phyloP scores from a whole-genome alignment of 2,888 invertebrate genomes.

The Anarsia innoxiella region DNA sequence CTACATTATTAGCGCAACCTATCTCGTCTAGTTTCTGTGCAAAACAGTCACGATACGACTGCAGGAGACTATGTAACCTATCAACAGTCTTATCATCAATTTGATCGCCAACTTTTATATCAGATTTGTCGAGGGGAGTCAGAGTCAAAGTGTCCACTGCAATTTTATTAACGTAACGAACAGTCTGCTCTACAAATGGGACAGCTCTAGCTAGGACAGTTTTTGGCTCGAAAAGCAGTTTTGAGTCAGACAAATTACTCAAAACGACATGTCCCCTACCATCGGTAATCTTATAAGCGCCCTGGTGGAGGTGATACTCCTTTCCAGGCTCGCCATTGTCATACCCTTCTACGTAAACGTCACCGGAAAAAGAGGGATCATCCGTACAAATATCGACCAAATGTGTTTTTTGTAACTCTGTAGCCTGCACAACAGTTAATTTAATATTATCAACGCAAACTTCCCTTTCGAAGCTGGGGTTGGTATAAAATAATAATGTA shows the following conservation, averaged over 20 bases:
- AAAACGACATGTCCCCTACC: constrained; percentile 15
- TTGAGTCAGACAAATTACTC: constrained; percentile 1
- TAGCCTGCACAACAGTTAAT: too few species aligned
- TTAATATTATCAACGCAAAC: too few species aligned
- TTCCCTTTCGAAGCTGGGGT: too few species aligned
- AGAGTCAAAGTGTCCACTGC: not conserved
- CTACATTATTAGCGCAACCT: constrained; percentile 12
- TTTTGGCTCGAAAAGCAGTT: not conserved
- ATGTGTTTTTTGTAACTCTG: constrained; percentile 3
- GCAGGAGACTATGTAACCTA: not conserved
- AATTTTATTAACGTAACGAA: not conserved
- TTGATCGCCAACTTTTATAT: not conserved
- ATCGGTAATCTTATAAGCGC: constrained; percentile 12
- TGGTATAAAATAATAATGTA: not conserved
- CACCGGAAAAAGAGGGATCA: constrained; percentile 12
- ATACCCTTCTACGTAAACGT: constrained; percentile 16
- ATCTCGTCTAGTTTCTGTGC: constrained; percentile 14
- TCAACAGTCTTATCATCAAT: not conserved
- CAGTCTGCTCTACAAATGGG: not conserved
- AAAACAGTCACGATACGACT: constrained; percentile 7
- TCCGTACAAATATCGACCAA: constrained; percentile 3
- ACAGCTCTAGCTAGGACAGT: not conserved
- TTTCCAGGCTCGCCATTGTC: constrained; percentile 11
- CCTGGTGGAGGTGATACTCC: constrained; percentile 16
- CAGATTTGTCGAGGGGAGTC: not conserved